Percentiles rank a stretch among this genome's conserved stretches.
Conservation (phyloP, 2,888 invertebrate species). For the Lepidonotus clava region DNA sequence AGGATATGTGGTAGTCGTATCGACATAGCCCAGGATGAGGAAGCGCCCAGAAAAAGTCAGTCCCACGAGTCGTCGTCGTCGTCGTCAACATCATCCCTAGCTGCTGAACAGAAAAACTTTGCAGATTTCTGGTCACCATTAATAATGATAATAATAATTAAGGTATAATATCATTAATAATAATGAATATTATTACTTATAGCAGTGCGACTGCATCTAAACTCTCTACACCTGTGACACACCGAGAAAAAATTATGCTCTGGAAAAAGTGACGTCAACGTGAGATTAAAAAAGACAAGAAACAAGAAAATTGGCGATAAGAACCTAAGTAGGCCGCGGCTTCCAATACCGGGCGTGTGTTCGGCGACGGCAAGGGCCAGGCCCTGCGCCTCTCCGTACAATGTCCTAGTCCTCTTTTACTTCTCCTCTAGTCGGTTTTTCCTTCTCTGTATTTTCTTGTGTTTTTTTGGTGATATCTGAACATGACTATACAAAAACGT, state of each 20-base stretch:
- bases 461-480: constrained; percentile 26
- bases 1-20: constrained; percentile 47
- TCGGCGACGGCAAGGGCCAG: not conserved
- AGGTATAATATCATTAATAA: constrained; percentile 6
- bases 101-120: constrained; percentile 3
- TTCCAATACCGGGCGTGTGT: not conserved
- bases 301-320: constrained; percentile 28
- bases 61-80: not conserved
- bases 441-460: not conserved
- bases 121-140: not conserved
- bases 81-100: too few relatives aligned
- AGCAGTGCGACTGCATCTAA: constrained; percentile 46
- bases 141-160: not conserved
- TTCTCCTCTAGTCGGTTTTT: not conserved
- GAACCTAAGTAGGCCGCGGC: constrained; percentile 24
- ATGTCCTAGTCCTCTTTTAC: not conserved
- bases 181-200: too few relatives aligned
- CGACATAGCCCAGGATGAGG: constrained; percentile 45
- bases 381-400: not conserved
- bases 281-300: constrained; percentile 49
- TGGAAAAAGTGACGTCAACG: constrained; percentile 35
- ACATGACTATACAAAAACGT: constrained; percentile 51
- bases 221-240: constrained; percentile 50
- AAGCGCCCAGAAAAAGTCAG: constrained; percentile 10
- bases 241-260: constrained; percentile 50